phyloP scores from a whole-genome alignment of 2,888 invertebrate species.

The Nezara viridula region DNA sequence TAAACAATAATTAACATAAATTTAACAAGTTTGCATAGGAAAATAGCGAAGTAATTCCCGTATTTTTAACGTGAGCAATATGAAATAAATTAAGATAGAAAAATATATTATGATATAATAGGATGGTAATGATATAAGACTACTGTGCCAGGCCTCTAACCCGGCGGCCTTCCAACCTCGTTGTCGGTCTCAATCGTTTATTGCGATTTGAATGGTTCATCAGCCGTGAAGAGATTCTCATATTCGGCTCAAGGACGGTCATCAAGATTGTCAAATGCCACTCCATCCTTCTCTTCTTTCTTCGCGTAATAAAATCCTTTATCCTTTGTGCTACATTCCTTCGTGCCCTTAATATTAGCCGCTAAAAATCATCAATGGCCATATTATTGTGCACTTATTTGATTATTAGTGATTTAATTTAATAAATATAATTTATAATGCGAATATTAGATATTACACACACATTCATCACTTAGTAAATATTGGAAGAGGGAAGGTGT shows the following conservation, averaged over 20 bases:
- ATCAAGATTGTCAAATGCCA: neutral
- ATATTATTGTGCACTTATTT: no score
- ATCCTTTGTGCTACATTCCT: neutral
- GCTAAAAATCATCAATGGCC: no score
- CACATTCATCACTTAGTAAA: no score
- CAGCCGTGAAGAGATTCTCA: slow-evolving; percentile 5
- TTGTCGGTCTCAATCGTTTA: neutral
- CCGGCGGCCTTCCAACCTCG: neutral
- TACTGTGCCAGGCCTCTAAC: neutral
- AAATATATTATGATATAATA: neutral
- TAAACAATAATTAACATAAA: no score
- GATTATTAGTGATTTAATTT: no score
- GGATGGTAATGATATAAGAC: neutral
- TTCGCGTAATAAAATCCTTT: neutral
- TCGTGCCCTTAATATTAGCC: no score
- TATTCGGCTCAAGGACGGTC: neutral
- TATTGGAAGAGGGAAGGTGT: no score
- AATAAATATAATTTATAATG: no score
- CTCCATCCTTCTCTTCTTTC: neutral
- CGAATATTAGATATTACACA: no score
- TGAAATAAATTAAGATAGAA: neutral
- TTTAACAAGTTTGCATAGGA: no score
- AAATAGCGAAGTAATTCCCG: no score
- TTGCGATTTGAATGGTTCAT: slow-evolving; percentile 14
- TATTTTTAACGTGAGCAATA: neutral